Evolutionary conservation across 2,797 vertebrate genomes (phyloP).

Genomic region (Tachyglossus aculeatus): DNA sequence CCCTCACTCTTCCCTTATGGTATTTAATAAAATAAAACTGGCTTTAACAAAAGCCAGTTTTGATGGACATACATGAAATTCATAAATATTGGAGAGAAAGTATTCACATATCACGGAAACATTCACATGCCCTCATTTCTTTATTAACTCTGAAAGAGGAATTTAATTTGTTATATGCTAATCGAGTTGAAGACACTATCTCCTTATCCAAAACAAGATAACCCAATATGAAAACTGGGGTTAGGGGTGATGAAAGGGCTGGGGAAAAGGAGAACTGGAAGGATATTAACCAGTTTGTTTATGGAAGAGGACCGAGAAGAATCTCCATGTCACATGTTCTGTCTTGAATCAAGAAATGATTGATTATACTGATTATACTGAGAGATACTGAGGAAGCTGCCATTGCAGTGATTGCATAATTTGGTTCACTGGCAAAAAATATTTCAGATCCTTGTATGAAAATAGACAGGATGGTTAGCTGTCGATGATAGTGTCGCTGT

Average conservation of each 20-base stretch:
- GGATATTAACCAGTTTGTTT: neutral
- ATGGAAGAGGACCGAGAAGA: neutral
- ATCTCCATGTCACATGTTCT: constrained; percentile 3
- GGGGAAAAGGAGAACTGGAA: neutral
- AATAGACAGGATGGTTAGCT: too few species aligned
- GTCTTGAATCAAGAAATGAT: constrained; percentile 15
- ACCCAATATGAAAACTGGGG: neutral
- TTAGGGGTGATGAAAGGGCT: neutral
- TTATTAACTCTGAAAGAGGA: constrained; percentile 37
- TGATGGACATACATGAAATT: constrained; percentile 27
- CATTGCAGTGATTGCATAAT: too few species aligned
- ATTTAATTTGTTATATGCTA: constrained; percentile 59
- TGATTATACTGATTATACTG: too few species aligned
- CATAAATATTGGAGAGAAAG: constrained; percentile 13
- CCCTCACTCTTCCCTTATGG: neutral
- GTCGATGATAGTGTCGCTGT: too few species aligned
- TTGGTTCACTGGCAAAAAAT: too few species aligned
- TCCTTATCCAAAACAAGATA: constrained; percentile 34
- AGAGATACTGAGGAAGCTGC: too few species aligned
- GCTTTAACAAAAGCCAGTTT: constrained; percentile 46
- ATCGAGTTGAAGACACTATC: constrained; percentile 32
- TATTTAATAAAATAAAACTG: constrained; percentile 56
- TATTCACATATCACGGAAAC: constrained; percentile 27
- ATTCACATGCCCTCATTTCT: constrained; percentile 41
- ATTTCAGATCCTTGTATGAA: too few species aligned